Conservation (phyloP, 2,113 vertebrate genomes). For the Callionymus lyra region DNA sequence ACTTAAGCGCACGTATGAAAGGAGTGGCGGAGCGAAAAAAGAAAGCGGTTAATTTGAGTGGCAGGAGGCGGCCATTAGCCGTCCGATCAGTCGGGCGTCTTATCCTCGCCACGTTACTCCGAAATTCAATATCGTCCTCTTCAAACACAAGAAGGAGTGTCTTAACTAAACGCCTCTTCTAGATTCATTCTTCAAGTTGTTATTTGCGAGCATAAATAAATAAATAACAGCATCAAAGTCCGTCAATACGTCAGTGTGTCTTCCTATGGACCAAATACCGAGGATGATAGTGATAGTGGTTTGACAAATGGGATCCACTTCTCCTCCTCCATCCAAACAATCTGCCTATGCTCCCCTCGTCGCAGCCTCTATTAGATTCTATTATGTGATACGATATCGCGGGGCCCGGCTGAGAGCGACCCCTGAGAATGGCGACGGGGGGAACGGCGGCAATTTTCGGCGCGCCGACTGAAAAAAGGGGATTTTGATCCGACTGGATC, state of each 20-base stretch:
- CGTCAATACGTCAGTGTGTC: slow-evolving; percentile 27
- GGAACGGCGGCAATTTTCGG: slow-evolving; percentile 6
- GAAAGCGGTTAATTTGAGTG: slow-evolving; percentile 26
- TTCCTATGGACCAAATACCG: slow-evolving; percentile 52
- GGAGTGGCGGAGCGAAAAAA: slow-evolving; percentile 8
- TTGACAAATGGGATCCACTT: slow-evolving; percentile 47
- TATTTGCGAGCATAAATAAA: too few relatives aligned
- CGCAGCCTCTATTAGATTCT: slow-evolving; percentile 39
- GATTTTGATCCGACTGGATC: too few relatives aligned
- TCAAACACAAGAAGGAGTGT: slow-evolving; percentile 23
- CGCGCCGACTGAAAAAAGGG: neutral
- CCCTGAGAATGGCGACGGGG: slow-evolving; percentile 18
- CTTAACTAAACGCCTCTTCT: slow-evolving; percentile 28
- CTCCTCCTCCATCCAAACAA: slow-evolving; percentile 37
- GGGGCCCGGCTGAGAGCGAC: slow-evolving; percentile 13
- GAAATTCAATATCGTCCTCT: slow-evolving; percentile 46
- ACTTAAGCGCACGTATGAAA: slow-evolving; percentile 33
- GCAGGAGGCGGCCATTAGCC: slow-evolving; percentile 33
- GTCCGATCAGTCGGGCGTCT: slow-evolving; percentile 42
- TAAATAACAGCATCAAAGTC: neutral
- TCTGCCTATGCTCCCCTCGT: slow-evolving; percentile 26
- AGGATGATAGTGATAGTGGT: slow-evolving; percentile 36
- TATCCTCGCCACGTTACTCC: slow-evolving; percentile 47
- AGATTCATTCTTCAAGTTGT: neutral
- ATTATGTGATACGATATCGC: slow-evolving; percentile 54